Base-by-base conservation (phyloP, 2,113 vertebrate species). In the Ondatra zibethicus region DNA sequence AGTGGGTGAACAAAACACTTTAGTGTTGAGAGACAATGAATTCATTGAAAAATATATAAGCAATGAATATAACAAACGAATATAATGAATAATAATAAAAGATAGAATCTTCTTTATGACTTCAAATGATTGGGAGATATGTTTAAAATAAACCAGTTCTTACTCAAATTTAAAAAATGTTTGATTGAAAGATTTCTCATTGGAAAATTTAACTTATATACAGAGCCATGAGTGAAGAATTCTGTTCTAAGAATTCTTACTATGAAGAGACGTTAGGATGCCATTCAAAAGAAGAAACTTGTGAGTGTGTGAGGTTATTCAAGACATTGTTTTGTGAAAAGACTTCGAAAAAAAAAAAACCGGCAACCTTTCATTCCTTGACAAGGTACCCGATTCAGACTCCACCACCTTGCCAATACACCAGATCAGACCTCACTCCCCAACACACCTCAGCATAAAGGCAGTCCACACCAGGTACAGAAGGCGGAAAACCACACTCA, bases 401-500 rank as follows among this genome's bases (percentile, higher is more conserved):
- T 66, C 73, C 8, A 9, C 42, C 78, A 21, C 73, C 78, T 72
- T 52, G 85, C 91, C 89, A 61, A 1, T 1, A 36, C 14, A 66
- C 27, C 47, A 17, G 72, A 50, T 92, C 58, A 21, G 89, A 85
- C 76, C 80, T 70, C 4, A 0, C 27, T 47, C 55, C 80, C 76
- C 78, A 45, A 10, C 66, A 58, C 72, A 82, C 88, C 96, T 96
- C 93, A 80, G 81, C 73, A 2, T 16, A 96, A 86, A 39, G 63
- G 75, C 77, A 29, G 11, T 23, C 5, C 91, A 92, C 94, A 66
- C 95, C 95, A 77, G 92, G 96, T 84, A 93, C 96, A 76, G 96
- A 81, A 72, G 89, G 81, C 3, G 25, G 92, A 4, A 90, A 73
- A 82, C n/a, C 91, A 61, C 77, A 70, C 73, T 36, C 19, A 13